Evolutionary conservation across 2,888 invertebrate genomes (phyloP), one percentile per base, ranked within the genome.

Genomic region (Poecilus cupreus): DNA sequence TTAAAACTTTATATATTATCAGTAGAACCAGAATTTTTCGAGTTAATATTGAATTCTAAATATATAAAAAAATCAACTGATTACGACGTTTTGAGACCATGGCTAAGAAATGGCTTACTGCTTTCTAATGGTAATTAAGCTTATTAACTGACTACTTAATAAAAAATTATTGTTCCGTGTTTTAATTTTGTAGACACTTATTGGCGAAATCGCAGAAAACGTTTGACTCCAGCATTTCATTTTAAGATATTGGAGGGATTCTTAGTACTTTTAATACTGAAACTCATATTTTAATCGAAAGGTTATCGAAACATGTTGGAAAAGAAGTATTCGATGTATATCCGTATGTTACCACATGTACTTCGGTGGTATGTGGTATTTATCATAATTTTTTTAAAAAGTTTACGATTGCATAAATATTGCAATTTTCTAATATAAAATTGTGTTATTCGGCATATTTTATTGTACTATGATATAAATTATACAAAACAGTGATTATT

Each of bases 321-420:
- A 89, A 88, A 37, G 90, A 89, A 82, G 85, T 87, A 3, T 87
- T 94, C 86, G 92, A 93, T 43, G 43, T 43, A 3, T 43, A 43
- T 43, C 43, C 43, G 13, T 43, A 43, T 13, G 43, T 43, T 2
- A 4, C 43, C 0, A n/a, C 43, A 43, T 11, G n/a, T 10, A 4
- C 22, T 85, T 88, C 90, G 76, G 10, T 43, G 3, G 1, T 43
- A n/a, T 43, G 43, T 43, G 43, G 43, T 43, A 43, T n/a, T n/a
- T 43, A 43, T 43, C 0, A 13, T 43, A n/a, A n/a, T n/a, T n/a
- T n/a, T n/a, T n/a, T n/a, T n/a, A n/a, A n/a, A n/a, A n/a, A n/a
- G n/a, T n/a, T n/a, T n/a, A n/a, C n/a, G n/a, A n/a, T n/a, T n/a
- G n/a, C n/a, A n/a, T n/a, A n/a, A n/a, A n/a, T n/a, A n/a, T n/a